Conservation (phyloP, 2,113 vertebrate species). For the Microtus ochrogaster region DNA sequence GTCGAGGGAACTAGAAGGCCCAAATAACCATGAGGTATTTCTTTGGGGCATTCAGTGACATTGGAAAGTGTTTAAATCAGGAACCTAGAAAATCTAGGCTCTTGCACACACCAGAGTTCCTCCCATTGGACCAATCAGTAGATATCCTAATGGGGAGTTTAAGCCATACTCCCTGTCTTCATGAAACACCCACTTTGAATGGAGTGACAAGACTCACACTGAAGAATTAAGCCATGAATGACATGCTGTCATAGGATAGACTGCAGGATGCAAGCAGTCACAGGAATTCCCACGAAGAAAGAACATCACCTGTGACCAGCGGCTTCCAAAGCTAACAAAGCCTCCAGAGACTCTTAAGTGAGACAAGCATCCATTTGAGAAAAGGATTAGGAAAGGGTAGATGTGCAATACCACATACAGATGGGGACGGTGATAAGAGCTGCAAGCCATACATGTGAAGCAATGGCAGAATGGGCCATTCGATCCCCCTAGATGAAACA, state of each 20-base stretch:
- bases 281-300: background rate
- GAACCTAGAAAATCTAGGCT: background rate
- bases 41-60: background rate
- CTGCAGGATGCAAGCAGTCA: background rate
- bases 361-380: background rate
- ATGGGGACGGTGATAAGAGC: background rate
- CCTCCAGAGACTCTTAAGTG: background rate
- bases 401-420: background rate
- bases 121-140: background rate
- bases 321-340: background rate
- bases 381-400: background rate
- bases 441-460: constrained; percentile 65
- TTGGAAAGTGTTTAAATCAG: background rate
- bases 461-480: constrained; percentile 69
- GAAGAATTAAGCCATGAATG: background rate
- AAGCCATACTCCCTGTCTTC: background rate
- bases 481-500: constrained; percentile 78
- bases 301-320: background rate
- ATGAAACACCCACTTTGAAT: background rate
- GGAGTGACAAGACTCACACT: background rate
- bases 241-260: background rate
- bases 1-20: background rate
- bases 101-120: background rate
- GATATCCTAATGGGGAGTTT: background rate
- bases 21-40: no score